Evolutionary conservation across 2,797 vertebrate genomes (phyloP).

Genomic region (Sardinella longiceps): DNA sequence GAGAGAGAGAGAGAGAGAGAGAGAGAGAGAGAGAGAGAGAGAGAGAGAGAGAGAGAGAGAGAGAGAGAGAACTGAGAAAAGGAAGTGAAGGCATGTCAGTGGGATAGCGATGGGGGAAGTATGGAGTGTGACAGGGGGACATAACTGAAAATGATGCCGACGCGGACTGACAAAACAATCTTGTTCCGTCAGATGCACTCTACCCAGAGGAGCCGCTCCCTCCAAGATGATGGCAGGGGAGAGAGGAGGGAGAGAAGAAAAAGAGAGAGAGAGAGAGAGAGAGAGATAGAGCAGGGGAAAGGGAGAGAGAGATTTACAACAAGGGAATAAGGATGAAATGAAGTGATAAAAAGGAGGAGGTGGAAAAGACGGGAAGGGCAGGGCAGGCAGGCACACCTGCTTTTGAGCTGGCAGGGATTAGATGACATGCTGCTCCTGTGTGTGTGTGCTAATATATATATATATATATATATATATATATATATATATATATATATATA

Average conservation of each 20-base stretch:
- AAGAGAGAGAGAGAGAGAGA: neutral
- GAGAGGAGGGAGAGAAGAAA: neutral
- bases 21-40: neutral
- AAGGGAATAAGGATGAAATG: constrained; percentile 21
- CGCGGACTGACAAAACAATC: constrained; percentile 58
- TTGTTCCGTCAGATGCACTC: constrained; percentile 52
- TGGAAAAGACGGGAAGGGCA: neutral
- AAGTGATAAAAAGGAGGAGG: constrained; percentile 1
- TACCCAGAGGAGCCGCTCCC: neutral
- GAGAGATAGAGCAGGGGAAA: neutral
- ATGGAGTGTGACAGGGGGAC: constrained; percentile 60
- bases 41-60: neutral
- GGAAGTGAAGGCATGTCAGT: neutral
- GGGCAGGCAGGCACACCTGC: constrained; percentile 47
- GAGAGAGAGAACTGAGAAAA: neutral
- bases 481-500: neutral
- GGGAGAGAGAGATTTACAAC: neutral
- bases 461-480: neutral
- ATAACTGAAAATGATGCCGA: constrained; percentile 60
- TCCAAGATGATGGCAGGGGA: neutral
- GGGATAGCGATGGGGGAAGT: constrained; percentile 50
- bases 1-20: neutral
- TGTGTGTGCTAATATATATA: neutral
- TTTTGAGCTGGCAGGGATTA: constrained; percentile 52
- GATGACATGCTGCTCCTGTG: constrained; percentile 44